Base-by-base conservation (phyloP, 2,113 vertebrate species). In the Alectura lathami region DNA sequence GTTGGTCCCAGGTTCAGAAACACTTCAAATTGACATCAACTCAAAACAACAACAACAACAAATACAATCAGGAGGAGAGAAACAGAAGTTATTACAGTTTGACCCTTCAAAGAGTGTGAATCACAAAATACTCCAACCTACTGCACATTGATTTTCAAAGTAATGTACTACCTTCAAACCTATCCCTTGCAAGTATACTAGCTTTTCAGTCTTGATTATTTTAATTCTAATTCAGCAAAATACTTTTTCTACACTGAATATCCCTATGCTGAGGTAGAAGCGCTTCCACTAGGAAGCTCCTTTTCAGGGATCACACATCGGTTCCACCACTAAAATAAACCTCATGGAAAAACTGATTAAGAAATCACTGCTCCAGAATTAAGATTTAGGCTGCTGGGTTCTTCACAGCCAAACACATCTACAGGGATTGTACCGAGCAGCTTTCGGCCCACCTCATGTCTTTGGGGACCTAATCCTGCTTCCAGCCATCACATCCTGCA, bases 371-470 rank as follows among this genome's bases (percentile, higher is more conserved):
- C 38, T 83, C n/a, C 63, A 73, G 22, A 68, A 72, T 8, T 21
- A 50, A 30, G 60, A 56, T 13, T 60, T 47, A 0, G 0, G 22
- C 16, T 73, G 50, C 29, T 68, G 16, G 15, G 34, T 48, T 22
- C 26, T 48, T 63, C 53, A 56, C 18, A 22, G 8, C 29, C 22
- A 38, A 51, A 63, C 7, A 6, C 11, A 70, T 17, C 27, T 43
- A 42, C 0, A 78, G 27, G 42, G 34, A 68, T 40, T 4, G 20
- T 7, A 57, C 22, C 17, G 69, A 32, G 17, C 47, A 82, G 57
- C 17, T 66, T 77, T 22, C 73, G 56, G 26, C 16, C 12, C 20
- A 59, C 8, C 15, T 59, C 23, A 16, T 0, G 0, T 16, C 51
- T 75, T 8, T 26, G 17, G 45, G 17, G 43, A 51, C 20, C 43